These are phyloP conservation scores for Pectinophora gossypiella DNA, from an alignment of 1,140 invertebrate genomes.

Conservation along the genomic window DNA sequence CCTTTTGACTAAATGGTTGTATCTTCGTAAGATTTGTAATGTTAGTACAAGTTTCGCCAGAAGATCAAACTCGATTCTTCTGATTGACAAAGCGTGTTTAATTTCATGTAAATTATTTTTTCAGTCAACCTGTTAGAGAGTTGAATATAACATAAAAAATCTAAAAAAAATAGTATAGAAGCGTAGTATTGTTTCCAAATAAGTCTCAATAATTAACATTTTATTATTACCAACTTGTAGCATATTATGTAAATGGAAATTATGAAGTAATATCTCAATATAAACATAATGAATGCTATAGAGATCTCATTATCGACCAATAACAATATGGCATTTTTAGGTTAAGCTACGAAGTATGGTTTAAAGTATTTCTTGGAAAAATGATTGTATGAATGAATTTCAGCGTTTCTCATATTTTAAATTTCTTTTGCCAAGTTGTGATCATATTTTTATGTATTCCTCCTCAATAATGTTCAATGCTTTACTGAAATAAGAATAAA, in stretches of 20 bases:
- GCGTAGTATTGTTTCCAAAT: constrained; percentile 55
- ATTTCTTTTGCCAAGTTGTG: constrained; percentile 54
- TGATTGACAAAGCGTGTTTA: neutral
- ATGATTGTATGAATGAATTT: constrained; percentile 40
- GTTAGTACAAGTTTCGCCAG: constrained; percentile 31
- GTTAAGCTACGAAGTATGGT: constrained; percentile 61
- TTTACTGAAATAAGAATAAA: constrained; percentile 72
- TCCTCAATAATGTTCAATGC: constrained; percentile 55
- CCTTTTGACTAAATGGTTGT: constrained; percentile 36
- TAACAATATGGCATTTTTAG: constrained; percentile 74
- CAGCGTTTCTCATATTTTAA: constrained; percentile 28
- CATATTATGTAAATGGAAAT: constrained; percentile 54
- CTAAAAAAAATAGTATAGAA: constrained; percentile 44
- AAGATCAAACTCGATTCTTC: constrained; percentile 11
- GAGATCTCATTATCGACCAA: constrained; percentile 74
- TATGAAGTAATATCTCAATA: constrained; percentile 55
- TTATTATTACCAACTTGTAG: constrained; percentile 60
- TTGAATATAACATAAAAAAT: constrained; percentile 31
- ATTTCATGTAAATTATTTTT: constrained; percentile 26
- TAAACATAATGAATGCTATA: constrained; percentile 58
- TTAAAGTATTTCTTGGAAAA: constrained; percentile 49
- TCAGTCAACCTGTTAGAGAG: constrained; percentile 28
- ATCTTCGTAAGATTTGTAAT: constrained; percentile 33
- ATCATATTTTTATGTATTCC: constrained; percentile 42
- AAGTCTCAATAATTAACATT: constrained; percentile 58